A percentile compares a stretch with the other conserved stretches of the same genome.
These are phyloP conservation scores for Drosophila multiciliata DNA, from an alignment of 2,888 invertebrate genomes.

Conservation along the genomic window DNA sequence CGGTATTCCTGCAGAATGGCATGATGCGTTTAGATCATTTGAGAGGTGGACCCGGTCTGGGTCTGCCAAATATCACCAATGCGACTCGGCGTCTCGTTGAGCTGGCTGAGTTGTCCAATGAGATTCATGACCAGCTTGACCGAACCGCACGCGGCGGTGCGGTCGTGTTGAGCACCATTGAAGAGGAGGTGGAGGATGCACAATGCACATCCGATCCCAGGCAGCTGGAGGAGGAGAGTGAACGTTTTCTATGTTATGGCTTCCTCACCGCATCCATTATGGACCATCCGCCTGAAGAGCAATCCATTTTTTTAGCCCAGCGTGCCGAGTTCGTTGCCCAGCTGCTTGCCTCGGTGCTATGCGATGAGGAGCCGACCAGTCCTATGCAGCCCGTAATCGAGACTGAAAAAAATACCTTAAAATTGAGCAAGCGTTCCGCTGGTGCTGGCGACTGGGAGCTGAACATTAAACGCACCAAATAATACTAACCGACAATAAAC, in stretches of 20 bases:
- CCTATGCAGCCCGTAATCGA: neutral
- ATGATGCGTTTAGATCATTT: conserved; percentile 36
- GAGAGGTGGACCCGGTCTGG: conserved; percentile 26
- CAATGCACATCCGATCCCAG: conserved; percentile 21
- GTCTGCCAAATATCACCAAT: neutral
- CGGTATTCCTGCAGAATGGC: conserved; percentile 8
- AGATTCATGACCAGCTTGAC: conserved; percentile 12
- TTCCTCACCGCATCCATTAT: conserved; percentile 25
- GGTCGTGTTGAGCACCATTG: conserved; percentile 29
- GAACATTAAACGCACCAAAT: conserved; percentile 31
- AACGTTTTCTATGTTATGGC: conserved; percentile 57
- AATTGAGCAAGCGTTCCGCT: conserved; percentile 28
- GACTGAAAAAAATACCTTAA: neutral
- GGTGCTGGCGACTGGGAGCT: conserved; percentile 60
- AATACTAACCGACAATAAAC: conserved; percentile 17
- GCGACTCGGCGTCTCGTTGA: conserved; percentile 32
- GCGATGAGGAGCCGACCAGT: conserved; percentile 52
- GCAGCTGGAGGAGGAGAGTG: conserved; percentile 34
- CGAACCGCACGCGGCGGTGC: conserved; percentile 10
- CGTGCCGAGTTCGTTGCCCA: conserved; percentile 70
- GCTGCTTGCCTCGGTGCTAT: conserved; percentile 56
- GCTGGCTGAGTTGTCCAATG: conserved; percentile 30
- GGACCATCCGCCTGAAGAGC: conserved; percentile 25
- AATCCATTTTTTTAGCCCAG: conserved; percentile 38
- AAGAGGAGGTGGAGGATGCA: conserved; percentile 28